phyloP scores from a whole-genome alignment of 2,888 invertebrate species.

The Polydrusus cervinus region DNA sequence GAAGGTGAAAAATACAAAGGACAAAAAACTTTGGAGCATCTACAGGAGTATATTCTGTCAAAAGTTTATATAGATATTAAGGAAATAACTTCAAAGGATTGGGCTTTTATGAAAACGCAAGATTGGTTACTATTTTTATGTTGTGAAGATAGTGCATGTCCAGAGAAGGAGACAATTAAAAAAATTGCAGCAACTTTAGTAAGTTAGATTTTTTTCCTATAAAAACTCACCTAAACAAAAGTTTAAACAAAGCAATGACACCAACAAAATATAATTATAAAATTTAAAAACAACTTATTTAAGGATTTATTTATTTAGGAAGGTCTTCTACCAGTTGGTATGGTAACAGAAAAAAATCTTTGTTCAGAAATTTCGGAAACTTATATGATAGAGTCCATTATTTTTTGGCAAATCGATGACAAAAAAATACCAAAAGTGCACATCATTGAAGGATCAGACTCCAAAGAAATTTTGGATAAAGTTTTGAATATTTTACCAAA shows the following conservation, averaged over 20 bases:
- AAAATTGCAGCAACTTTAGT: slow-evolving; percentile 86
- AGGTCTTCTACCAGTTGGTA: slow-evolving; percentile 74
- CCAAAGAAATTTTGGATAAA: slow-evolving; percentile 75
- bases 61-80: slow-evolving; percentile 72
- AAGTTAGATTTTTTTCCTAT: slow-evolving; percentile 51
- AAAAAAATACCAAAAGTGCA: slow-evolving; percentile 60
- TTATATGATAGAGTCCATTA: slow-evolving; percentile 62
- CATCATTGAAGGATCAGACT: slow-evolving; percentile 67
- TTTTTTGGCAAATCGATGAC: slow-evolving; percentile 66
- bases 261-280: too few relatives aligned
- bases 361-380: slow-evolving; percentile 71
- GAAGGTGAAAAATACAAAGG: slow-evolving; percentile 77
- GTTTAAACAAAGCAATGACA: too few relatives aligned
- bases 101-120: slow-evolving; percentile 63
- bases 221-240: too few relatives aligned
- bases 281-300: too few relatives aligned
- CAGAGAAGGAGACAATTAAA: slow-evolving; percentile 74
- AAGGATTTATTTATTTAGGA: slow-evolving; percentile 64
- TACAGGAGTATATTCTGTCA: slow-evolving; percentile 79
- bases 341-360: slow-evolving; percentile 69
- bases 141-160: slow-evolving; percentile 73
- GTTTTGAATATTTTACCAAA: slow-evolving; percentile 78
- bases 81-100: slow-evolving; percentile 68
- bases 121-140: slow-evolving; percentile 78
- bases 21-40: slow-evolving; percentile 74